Evolutionary conservation across 1,140 invertebrate genomes (phyloP).

Genomic region (Neotoxoptera formosana): DNA sequence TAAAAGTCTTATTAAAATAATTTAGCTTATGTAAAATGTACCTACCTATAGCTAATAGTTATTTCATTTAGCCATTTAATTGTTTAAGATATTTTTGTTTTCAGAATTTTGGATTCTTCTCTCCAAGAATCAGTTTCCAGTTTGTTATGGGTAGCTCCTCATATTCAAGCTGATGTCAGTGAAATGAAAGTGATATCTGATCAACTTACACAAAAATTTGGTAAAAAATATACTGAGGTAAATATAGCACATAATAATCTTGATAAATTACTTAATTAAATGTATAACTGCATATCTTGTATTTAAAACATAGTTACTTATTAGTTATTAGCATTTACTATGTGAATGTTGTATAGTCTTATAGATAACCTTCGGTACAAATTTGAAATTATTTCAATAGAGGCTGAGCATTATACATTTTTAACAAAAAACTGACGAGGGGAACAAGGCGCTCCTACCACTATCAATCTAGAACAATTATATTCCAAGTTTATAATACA

Average conservation of each 20-base stretch:
- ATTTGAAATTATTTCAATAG: no score
- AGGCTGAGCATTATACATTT: no score
- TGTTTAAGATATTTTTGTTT: constrained; percentile 36
- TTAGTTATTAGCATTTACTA: neutral
- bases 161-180: constrained; percentile 82
- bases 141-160: constrained; percentile 94
- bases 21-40: no score
- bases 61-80: no score
- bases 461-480: no score
- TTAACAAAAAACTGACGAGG: no score
- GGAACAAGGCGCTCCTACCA: no score
- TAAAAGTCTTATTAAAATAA: no score
- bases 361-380: no score
- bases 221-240: constrained; percentile 85
- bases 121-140: constrained; percentile 95
- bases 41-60: no score
- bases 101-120: constrained; percentile 89
- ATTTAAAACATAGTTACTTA: neutral
- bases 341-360: neutral
- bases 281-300: no score
- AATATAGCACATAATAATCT: neutral
- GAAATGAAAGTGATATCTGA: constrained; percentile 94
- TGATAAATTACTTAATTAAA: neutral
- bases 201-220: constrained; percentile 91
- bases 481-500: no score